phyloP scores from a whole-genome alignment of 2,888 invertebrate genomes.

The Drosophila trichaetosa region DNA sequence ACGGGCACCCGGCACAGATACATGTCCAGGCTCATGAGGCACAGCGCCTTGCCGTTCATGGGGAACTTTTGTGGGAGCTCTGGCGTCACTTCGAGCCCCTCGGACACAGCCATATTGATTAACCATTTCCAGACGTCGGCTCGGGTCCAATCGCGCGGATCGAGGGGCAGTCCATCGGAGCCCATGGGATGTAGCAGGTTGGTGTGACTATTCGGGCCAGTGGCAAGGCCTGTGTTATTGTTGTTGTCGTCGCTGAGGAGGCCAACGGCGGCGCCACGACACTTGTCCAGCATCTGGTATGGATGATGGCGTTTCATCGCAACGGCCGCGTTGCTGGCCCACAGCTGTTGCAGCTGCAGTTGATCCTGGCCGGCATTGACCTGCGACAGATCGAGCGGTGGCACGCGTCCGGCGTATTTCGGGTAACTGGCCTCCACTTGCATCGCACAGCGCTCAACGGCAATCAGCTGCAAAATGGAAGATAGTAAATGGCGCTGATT shows the following conservation, averaged over 20 bases:
- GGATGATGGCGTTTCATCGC: conserved; percentile 72
- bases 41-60: conserved; percentile 93
- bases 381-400: conserved; percentile 83
- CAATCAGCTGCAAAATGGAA: conserved; percentile 52
- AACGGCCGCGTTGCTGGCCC: conserved; percentile 55
- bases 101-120: conserved; percentile 86
- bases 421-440: conserved; percentile 84
- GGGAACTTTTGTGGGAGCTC: conserved; percentile 87
- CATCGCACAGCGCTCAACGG: conserved; percentile 62
- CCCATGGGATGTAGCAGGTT: conserved; percentile 70
- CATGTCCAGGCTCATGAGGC: conserved; percentile 92
- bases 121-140: conserved; percentile 90
- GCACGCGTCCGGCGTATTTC: conserved; percentile 84
- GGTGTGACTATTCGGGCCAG: conserved; percentile 31
- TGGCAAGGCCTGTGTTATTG: conserved; percentile 50
- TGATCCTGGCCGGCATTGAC: conserved; percentile 80
- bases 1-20: conserved; percentile 89
- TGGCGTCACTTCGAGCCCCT: conserved; percentile 84
- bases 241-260: conserved; percentile 57
- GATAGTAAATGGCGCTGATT: conserved; percentile 59
- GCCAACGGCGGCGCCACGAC: conserved; percentile 52
- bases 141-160: conserved; percentile 90
- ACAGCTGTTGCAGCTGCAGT: conserved; percentile 76
- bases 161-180: conserved; percentile 85
- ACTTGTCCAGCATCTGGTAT: conserved; percentile 74